These are phyloP conservation scores for Pandemis cinnamomeana DNA, from an alignment of 2,888 invertebrate genomes.

Conservation along the genomic window DNA sequence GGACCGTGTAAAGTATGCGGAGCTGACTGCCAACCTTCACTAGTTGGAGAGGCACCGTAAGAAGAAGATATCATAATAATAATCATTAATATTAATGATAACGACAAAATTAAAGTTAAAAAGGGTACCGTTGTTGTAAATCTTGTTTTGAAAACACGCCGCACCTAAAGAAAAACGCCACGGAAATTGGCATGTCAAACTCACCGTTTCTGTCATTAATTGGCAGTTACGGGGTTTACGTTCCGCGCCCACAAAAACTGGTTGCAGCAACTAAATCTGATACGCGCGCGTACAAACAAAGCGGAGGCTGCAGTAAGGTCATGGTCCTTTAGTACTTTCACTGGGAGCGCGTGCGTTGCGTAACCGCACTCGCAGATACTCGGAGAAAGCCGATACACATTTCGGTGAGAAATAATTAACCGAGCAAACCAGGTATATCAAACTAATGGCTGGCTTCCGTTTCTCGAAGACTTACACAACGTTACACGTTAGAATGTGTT, in stretches of 20 bases:
- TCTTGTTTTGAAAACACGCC: neutral
- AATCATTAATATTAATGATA: too few species aligned
- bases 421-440: constrained; percentile 58
- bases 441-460: constrained; percentile 54
- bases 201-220: neutral
- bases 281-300: constrained; percentile 33
- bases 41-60: too few species aligned
- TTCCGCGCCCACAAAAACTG: constrained; percentile 1
- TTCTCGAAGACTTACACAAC: constrained; percentile 67
- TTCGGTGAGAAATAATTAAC: constrained; percentile 74
- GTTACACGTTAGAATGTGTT: constrained; percentile 45
- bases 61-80: too few species aligned
- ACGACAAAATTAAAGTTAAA: too few species aligned
- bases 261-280: neutral
- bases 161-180: neutral
- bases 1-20: too few species aligned
- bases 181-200: neutral
- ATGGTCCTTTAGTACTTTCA: constrained; percentile 45
- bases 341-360: constrained; percentile 29
- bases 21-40: too few species aligned
- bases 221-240: neutral
- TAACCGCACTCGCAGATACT: constrained; percentile 58
- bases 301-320: constrained; percentile 43
- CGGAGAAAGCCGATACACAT: constrained; percentile 77
- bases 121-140: too few species aligned